phyloP scores from a whole-genome alignment of 2,113 vertebrate species.

The Lampris megalopsis region DNA sequence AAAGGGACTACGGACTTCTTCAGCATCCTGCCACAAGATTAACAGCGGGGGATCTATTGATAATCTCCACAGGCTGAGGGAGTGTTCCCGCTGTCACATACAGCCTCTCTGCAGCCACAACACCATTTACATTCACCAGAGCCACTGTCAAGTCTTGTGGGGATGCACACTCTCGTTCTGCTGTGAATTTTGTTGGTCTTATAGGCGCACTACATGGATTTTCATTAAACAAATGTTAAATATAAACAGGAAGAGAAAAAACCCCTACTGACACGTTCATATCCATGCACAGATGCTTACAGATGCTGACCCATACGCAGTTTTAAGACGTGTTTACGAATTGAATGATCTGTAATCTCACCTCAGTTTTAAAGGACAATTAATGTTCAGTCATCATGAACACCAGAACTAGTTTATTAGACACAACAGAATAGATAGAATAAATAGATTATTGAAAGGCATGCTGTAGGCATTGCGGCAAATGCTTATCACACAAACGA shows the following conservation, averaged over 20 bases:
- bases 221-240: background rate
- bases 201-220: no score
- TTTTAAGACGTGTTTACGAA: no score
- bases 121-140: constrained; percentile 53
- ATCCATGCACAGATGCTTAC: no score
- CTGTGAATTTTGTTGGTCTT: background rate
- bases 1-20: constrained; percentile 61
- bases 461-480: constrained; percentile 26
- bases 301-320: no score
- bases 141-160: constrained; percentile 21
- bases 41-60: constrained; percentile 72
- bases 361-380: no score
- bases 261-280: no score
- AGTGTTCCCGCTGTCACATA: constrained; percentile 62
- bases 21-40: constrained; percentile 71
- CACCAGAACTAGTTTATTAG: constrained; percentile 57
- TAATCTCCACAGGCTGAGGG: constrained; percentile 66
- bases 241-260: background rate
- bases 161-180: background rate
- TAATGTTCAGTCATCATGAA: background rate
- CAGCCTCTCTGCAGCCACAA: constrained; percentile 44
- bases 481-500: constrained; percentile 40
- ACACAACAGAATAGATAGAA: constrained; percentile 44
- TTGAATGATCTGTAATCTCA: no score
- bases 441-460: constrained; percentile 8